Base-by-base conservation (phyloP, 2,888 invertebrate genomes). In the Caenorhabditis sp. region DNA sequence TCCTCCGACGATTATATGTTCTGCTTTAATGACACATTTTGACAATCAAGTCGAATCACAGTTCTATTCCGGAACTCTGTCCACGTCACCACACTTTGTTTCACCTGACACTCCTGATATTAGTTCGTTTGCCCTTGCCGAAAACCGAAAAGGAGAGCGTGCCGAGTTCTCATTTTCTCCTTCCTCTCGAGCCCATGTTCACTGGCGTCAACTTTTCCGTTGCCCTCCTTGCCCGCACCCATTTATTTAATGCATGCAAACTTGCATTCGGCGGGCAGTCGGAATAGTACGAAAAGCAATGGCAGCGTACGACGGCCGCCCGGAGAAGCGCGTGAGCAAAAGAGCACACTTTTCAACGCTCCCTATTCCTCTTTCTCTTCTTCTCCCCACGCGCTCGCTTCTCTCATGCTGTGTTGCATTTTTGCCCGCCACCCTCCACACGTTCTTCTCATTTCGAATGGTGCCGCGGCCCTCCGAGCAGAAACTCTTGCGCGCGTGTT, bases 211-310 rank as follows among this genome's bases (percentile, higher is more conserved):
- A n/a, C n/a, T n/a, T n/a, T n/a, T 27, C 27, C 15, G 48, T 30
- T 41, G n/a, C 17, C 4, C n/a, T 2, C 41, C 17, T 6, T 17
- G 13, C 15, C 41, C 8, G 30, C 70, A 70, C 70, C 70, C 70
- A 70, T 70, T 70, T 59, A 70, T 70, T 70, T 70, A 70, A 70
- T 70, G 70, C 70, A 70, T 70, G 70, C 70, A 70, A 70, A 70
- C 70, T 70, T 70, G 53, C 70, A 70, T 70, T 70, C 70, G 27
- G 41, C 48, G 52, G 55, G 68, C 68, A 32, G 68, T 59, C 45
- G 17, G 70, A 70, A 70, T 70, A 70, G 70, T 70, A 70, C 70
- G 70, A 70, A 70, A 58, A 68, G 68, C 68, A 68, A 59, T 70
- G 70, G 70, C 70, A 70, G 70, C 59, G 70, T 70, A 59, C 65